Evolutionary conservation across 2,113 vertebrate species (phyloP), one percentile per base, ranked within the genome.

Genomic region (Egretta garzetta): DNA sequence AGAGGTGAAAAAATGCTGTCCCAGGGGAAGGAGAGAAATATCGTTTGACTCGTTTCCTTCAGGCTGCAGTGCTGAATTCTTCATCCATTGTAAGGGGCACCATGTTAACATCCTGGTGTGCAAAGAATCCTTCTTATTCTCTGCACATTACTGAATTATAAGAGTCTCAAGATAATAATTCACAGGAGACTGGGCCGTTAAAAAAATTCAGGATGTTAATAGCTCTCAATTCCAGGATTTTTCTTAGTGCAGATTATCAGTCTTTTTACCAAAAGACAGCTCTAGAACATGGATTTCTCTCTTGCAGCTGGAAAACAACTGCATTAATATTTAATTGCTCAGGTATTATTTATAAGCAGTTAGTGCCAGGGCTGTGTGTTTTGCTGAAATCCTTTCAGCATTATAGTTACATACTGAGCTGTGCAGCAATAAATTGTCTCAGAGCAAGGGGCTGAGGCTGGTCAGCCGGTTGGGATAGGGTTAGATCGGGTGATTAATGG

Each of bases 271-370:
- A 17, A 14, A 19, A 80, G 59, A 17, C 64, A 87, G 30, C 52
- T 84, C 68, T 63, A 35, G 59, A 91, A 64, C 28, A 15, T 32
- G 52, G 76, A 73, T 93, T 85, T 79, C 66, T 71, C 50, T 85
- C 18, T n/a, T 59, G 64, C 75, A 74, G 21, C 58, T 49, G 24
- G 18, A 22, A 63, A 60, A 62, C 53, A 62, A 14, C 32, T 59
- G 70, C 50, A 77, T 96, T 72, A 90, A 80, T 80, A 90, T 84
- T 80, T 96, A 10, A 84, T 79, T 56, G 53, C 77, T 87, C 76
- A 76, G 80, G 49, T 77, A 73, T 92, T 93, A 92, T 97, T 97
- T 82, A 89, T 82, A 67, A 95, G 49, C 58, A 60, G n/a, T 23
- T 50, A 37, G 43, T 66, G 74, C 59, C 87, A 64, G 58, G 80